phyloP scores from a whole-genome alignment of 2,888 invertebrate genomes.

The Parnassius orleans region DNA sequence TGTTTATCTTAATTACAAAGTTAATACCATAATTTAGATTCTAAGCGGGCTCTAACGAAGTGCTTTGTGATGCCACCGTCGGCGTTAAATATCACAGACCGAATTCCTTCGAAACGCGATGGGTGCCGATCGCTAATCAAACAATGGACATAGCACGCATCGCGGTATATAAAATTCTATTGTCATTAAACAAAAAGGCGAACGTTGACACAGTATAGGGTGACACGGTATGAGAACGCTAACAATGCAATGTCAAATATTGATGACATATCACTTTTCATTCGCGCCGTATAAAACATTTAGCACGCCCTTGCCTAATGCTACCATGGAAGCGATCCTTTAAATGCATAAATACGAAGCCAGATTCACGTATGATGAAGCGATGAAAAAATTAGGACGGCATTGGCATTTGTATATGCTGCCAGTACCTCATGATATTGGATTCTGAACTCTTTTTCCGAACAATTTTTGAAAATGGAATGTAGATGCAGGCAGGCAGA shows the following conservation, averaged over 20 bases:
- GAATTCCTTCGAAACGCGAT: slow-evolving; percentile 56
- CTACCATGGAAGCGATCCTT: slow-evolving; percentile 34
- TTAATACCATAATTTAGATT: slow-evolving; percentile 72
- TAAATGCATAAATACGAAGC: slow-evolving; percentile 34
- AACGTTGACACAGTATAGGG: slow-evolving; percentile 45
- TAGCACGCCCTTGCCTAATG: slow-evolving; percentile 29
- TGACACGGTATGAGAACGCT: slow-evolving; percentile 55
- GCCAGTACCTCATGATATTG: slow-evolving; percentile 52
- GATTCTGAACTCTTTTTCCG: slow-evolving; percentile 62
- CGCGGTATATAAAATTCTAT: slow-evolving; percentile 57
- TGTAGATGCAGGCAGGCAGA: slow-evolving; percentile 59
- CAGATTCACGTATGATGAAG: slow-evolving; percentile 24
- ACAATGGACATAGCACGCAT: slow-evolving; percentile 63
- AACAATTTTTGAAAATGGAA: slow-evolving; percentile 71
- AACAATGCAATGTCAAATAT: slow-evolving; percentile 53
- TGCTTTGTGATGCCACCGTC: slow-evolving; percentile 69
- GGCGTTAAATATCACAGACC: slow-evolving; percentile 69
- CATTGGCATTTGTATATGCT: slow-evolving; percentile 33
- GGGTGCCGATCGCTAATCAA: slow-evolving; percentile 64
- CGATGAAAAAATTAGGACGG: slow-evolving; percentile 41
- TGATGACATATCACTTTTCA: slow-evolving; percentile 54
- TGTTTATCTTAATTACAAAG: slow-evolving; percentile 76
- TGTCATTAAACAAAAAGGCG: slow-evolving; percentile 56
- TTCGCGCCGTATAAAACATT: slow-evolving; percentile 34
- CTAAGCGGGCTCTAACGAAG: slow-evolving; percentile 60